Evolutionary conservation across 1,140 invertebrate species (phyloP), one percentile per base, ranked within the genome.

Genomic region (Atta texana): DNA sequence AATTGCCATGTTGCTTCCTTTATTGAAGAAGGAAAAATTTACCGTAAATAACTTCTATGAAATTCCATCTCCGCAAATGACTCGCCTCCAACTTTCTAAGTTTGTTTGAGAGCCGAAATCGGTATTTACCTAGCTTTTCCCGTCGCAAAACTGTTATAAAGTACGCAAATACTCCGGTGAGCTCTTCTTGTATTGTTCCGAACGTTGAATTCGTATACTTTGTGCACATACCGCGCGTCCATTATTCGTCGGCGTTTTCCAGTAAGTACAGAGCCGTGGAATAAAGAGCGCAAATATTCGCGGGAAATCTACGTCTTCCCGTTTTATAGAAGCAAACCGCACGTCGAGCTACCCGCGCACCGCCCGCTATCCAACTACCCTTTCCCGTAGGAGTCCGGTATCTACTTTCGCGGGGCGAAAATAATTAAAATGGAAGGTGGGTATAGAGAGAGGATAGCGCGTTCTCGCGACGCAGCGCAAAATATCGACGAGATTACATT

Each of bases 401-500:
- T 91, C 91, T 93, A 92, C 92, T 89, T 90, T 92, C 91, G 39
- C 39, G 88, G 90, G 4, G 91, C 82, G 89, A 93, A 93, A 93
- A 93, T 93, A 94, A 94, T 94, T 94, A 94, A 94, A 94, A 94
- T 93, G 92, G 92, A 93, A 92, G 92, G 82, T 89, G 91, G 86
- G 87, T 86, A 77, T 21, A 61, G 64, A 64, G 44, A 71, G 66
- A 82, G 63, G 34, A 31, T 3, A 74, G 69, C 80, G 84, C 87
- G 87, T 88, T 91, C 89, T 87, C 80, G 90, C 92, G 91, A 92
- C 78, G 89, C 90, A 89, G 92, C 89, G 92, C 93, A 89, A 95
- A 94, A 95, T 94, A 95, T 94, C 94, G 94, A 94, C 93, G 93
- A 94, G 93, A 94, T 95, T 94, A 94, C 93, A 94, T 93, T 92